These are phyloP conservation scores for Dusona sp. DNA, from an alignment of 2,888 invertebrate genomes.

Conservation along the genomic window DNA sequence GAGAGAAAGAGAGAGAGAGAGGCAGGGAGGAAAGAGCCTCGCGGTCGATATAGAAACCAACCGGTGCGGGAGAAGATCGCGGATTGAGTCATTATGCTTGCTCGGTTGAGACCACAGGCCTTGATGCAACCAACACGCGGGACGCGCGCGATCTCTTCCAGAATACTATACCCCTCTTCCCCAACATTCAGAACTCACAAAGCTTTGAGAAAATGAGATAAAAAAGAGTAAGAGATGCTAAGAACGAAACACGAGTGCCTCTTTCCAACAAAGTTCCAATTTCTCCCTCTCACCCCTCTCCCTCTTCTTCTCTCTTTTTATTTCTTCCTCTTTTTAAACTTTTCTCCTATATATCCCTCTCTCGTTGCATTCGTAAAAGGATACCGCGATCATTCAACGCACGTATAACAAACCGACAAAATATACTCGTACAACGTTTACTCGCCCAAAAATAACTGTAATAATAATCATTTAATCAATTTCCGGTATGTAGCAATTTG, in stretches of 20 bases:
- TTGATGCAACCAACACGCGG: slow-evolving; percentile 78
- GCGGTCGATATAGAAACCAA: slow-evolving; percentile 55
- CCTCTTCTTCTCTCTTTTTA: slow-evolving; percentile 10
- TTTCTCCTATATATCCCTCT: slow-evolving; percentile 39
- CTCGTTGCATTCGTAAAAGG: slow-evolving; percentile 79
- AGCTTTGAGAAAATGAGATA: slow-evolving; percentile 5
- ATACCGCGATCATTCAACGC: slow-evolving; percentile 81
- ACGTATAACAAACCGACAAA: slow-evolving; percentile 77
- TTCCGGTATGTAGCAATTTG: not conserved
- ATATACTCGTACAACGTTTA: slow-evolving; percentile 73
- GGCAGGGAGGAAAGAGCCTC: slow-evolving; percentile 71
- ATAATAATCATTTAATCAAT: slow-evolving; percentile 11
- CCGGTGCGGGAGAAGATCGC: slow-evolving; percentile 83
- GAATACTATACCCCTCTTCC: slow-evolving; percentile 70
- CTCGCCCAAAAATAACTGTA: not conserved
- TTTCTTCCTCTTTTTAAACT: slow-evolving; percentile 26
- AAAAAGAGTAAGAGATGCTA: not conserved
- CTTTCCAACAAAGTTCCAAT: slow-evolving; percentile 50
- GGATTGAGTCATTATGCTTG: slow-evolving; percentile 85
- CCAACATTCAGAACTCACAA: slow-evolving; percentile 72
- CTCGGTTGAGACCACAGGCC: slow-evolving; percentile 83
- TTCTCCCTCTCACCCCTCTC: slow-evolving; percentile 10
- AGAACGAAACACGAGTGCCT: slow-evolving; percentile 33
- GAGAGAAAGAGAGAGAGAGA: slow-evolving; percentile 73
- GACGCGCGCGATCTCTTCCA: slow-evolving; percentile 42